Conservation (phyloP, 2,888 invertebrate genomes). For the Cheilosia vernalis region DNA sequence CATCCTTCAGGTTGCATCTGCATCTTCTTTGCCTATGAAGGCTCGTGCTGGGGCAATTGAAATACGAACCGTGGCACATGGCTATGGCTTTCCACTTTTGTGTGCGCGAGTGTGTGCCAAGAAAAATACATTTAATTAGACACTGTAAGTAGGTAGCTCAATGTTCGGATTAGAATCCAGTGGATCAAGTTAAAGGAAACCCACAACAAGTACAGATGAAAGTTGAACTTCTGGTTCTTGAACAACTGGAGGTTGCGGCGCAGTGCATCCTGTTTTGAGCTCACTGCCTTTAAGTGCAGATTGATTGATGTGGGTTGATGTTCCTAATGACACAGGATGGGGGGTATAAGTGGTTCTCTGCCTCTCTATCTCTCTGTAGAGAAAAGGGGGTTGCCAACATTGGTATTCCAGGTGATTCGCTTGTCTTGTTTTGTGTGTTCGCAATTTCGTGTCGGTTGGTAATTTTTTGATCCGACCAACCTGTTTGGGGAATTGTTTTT, state of each 20-base stretch:
- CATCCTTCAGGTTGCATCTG: slow-evolving; percentile 10
- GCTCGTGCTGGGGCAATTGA: slow-evolving; percentile 48
- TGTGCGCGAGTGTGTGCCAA: background rate
- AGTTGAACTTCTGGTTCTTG: slow-evolving; percentile 72
- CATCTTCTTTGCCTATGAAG: background rate
- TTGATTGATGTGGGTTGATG: slow-evolving; percentile 74
- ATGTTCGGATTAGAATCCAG: slow-evolving; percentile 65
- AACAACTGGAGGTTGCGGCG: slow-evolving; percentile 4
- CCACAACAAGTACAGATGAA: slow-evolving; percentile 55
- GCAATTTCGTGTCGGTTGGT: slow-evolving; percentile 50
- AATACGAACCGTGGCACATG: slow-evolving; percentile 44
- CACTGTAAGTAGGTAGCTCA: slow-evolving; percentile 69
- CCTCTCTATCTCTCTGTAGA: background rate
- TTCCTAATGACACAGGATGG: slow-evolving; percentile 59
- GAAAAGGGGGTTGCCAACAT: slow-evolving; percentile 37
- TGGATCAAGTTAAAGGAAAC: slow-evolving; percentile 57
- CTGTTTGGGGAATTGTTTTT: slow-evolving; percentile 53
- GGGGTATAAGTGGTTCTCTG: slow-evolving; percentile 1
- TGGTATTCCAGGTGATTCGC: slow-evolving; percentile 44
- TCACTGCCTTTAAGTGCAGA: slow-evolving; percentile 36
- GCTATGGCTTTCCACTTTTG: slow-evolving; percentile 28
- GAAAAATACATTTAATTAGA: slow-evolving; percentile 69
- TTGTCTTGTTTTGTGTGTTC: slow-evolving; percentile 28
- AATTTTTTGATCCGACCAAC: slow-evolving; percentile 49
- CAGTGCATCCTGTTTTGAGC: slow-evolving; percentile 57